Evolutionary conservation across 2,797 vertebrate species (phyloP).

Genomic region (Gymnopithys bicolor): DNA sequence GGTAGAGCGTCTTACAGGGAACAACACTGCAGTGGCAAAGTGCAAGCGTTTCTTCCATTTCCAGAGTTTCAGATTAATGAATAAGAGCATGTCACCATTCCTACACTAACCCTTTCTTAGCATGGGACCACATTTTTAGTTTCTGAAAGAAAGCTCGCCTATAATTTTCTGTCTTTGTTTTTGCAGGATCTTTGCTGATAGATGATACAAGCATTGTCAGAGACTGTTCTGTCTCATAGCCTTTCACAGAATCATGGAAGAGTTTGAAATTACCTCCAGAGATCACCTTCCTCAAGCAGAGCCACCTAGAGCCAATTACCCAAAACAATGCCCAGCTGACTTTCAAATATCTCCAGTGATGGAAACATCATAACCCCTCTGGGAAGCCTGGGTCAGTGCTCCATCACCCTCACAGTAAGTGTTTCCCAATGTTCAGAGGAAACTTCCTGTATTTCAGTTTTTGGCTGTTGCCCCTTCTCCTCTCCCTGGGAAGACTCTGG

Average conservation of each 20-base stretch:
- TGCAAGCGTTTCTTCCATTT: background rate
- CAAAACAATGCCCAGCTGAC: background rate
- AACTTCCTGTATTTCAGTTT: background rate
- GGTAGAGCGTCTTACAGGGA: background rate
- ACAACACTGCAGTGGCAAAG: background rate
- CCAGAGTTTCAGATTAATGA: background rate
- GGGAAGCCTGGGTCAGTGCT: background rate
- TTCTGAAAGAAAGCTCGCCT: background rate
- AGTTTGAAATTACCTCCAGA: background rate
- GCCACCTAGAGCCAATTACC: background rate
- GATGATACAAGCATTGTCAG: background rate
- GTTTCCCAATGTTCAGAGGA: background rate
- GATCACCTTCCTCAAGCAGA: background rate
- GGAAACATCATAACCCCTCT: background rate
- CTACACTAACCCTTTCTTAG: background rate
- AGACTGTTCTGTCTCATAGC: background rate
- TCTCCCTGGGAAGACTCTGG: background rate
- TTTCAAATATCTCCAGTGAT: background rate
- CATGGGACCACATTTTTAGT: background rate
- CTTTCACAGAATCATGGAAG: background rate
- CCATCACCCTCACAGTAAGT: accelerated
- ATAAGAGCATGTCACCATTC: background rate
- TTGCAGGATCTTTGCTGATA: background rate
- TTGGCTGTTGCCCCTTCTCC: background rate
- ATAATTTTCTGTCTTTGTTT: background rate